Base-by-base conservation (phyloP, 2,113 vertebrate species). In the Cyphomyrus plagiostoma region DNA sequence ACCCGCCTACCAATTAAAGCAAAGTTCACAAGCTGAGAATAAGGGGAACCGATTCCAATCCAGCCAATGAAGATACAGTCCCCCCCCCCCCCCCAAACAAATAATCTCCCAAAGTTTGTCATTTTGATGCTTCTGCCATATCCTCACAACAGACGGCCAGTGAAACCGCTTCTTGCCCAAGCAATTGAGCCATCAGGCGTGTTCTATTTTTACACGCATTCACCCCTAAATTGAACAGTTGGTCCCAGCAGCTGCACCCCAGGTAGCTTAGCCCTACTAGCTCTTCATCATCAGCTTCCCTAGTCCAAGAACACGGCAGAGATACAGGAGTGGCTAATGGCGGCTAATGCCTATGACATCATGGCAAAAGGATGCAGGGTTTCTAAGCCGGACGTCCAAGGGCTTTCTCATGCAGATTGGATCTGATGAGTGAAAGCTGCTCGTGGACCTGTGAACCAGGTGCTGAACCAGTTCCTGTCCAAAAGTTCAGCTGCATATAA, bases 141-240 rank as follows among this genome's bases (percentile, higher is more conserved):
- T 53, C 30, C 26, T 50, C 7, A 15, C 6, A 17, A 52, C 85
- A 86, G 84, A 52, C 49, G 50, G 49, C 30, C 74, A 56, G 85
- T 21, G 50, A 87, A 87, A 35, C 85, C 26, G 5, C 21, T 26
- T 50, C 85, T 19, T 87, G 74, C 13, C 49, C 50, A 35, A 53
- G 50, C 30, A 9, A 53, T 6, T n/a, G n/a, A 53, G 30, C 48
- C 50, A 35, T 53, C 85, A 87, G 49, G 82, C 50, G 5, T 13
- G n/a, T 13, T 87, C 85, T 53, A 52, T 87, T 87, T 87, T 53
- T 49, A 52, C 35, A 87, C 48, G 19, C 50, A 30, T 53, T 35
- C 85, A 56, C 85, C 26, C 50, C 50, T 53, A 53, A 52, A 53
- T 53, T 53, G 50, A 87, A 87, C 85, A 87, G 85, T 49, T 87